Conservation (phyloP, 23 tunicate genomes). For the Phallusia fumigata region DNA sequence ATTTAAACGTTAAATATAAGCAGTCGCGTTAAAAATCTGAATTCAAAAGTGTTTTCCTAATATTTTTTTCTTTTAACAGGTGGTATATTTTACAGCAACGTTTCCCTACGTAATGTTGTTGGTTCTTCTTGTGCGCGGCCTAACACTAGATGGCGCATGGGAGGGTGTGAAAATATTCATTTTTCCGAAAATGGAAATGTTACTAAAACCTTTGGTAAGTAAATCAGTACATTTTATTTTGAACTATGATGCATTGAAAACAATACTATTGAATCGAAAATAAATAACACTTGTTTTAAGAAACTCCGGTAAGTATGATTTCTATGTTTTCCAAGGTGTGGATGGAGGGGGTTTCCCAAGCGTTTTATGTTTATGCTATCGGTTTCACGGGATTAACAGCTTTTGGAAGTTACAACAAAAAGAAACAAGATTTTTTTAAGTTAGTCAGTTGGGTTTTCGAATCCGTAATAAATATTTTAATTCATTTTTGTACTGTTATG, state of each 20-base stretch:
- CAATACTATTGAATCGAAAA: too few species aligned
- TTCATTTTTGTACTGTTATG: background rate
- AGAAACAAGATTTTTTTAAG: conserved; percentile 59
- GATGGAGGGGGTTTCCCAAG: conserved; percentile 73
- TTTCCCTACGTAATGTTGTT: conserved; percentile 16
- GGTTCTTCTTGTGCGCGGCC: conserved; percentile 8
- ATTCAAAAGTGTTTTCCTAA: too few species aligned
- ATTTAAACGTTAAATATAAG: too few species aligned
- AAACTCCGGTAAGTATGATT: background rate
- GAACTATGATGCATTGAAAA: too few species aligned
- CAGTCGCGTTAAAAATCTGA: too few species aligned
- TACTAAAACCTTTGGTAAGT: background rate
- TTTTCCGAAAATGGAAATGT: background rate
- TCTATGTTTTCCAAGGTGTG: conserved; percentile 40
- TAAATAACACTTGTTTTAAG: background rate
- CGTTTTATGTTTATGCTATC: conserved; percentile 52
- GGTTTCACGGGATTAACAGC: conserved; percentile 48
- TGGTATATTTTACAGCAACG: conserved; percentile 22
- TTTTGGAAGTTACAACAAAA: conserved; percentile 76
- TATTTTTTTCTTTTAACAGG: background rate
- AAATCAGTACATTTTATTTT: background rate
- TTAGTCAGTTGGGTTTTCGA: conserved; percentile 13
- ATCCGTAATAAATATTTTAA: too few species aligned
- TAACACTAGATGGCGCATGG: conserved; percentile 18
- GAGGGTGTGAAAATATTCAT: conserved; percentile 2